Evolutionary conservation across 1,140 invertebrate species (phyloP).

Genomic region (Drosophila sturtevanti): DNA sequence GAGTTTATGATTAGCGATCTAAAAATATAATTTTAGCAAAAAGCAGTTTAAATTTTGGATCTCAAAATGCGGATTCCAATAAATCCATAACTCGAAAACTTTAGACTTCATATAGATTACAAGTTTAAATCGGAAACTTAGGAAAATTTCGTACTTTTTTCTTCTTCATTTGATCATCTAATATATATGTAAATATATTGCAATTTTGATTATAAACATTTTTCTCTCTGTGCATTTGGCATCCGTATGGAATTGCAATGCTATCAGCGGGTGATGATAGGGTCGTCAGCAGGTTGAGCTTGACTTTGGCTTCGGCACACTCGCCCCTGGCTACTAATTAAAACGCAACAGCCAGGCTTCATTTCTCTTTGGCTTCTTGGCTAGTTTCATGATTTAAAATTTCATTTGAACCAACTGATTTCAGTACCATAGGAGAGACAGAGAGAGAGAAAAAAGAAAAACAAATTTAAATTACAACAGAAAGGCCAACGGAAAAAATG

Average conservation of each 20-base stretch:
- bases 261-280: not conserved
- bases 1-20: no score
- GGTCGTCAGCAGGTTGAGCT: not conserved
- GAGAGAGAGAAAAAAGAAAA: not conserved
- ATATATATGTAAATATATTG: no score
- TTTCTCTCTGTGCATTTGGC: conserved; percentile 2
- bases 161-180: no score
- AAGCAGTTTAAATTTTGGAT: no score
- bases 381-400: conserved; percentile 40
- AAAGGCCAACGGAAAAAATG: no score
- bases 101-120: no score
- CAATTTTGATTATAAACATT: no score
- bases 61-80: no score
- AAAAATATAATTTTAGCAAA: no score
- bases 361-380: conserved; percentile 32
- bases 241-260: not conserved
- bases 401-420: conserved; percentile 56
- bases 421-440: conserved; percentile 26
- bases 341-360: conserved; percentile 53
- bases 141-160: no score
- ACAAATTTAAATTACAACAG: conserved; percentile 49
- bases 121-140: no score
- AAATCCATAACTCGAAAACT: no score
- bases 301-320: not conserved
- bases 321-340: conserved; percentile 48